phyloP scores from a whole-genome alignment of 2,113 vertebrate genomes.

The Bettongia penicillata region DNA sequence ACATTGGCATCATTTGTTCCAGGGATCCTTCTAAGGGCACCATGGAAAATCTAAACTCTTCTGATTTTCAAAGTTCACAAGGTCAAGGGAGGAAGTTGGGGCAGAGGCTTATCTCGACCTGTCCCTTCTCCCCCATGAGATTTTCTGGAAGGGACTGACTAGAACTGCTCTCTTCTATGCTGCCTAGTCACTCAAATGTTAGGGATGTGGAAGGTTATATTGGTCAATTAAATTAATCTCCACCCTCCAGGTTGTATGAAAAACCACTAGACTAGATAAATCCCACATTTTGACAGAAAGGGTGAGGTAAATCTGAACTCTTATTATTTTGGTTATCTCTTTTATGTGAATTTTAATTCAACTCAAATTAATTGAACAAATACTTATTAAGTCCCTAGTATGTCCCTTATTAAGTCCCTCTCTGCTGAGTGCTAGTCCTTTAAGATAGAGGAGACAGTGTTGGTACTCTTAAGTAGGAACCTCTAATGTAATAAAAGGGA shows the following conservation, averaged over 20 bases:
- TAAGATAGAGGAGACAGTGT: neutral
- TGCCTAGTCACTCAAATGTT: neutral
- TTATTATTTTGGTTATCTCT: neutral
- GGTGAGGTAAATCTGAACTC: neutral
- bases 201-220: neutral
- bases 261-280: neutral
- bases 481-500: fast-evolving
- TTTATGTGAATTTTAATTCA: neutral
- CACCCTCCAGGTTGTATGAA: neutral
- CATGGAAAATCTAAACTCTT: neutral
- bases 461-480: neutral
- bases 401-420: neutral
- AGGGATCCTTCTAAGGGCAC: neutral
- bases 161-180: neutral
- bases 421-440: neutral
- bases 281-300: neutral
- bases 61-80: neutral
- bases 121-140: neutral
- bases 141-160: neutral
- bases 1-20: neutral
- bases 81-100: too few species aligned
- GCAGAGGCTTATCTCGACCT: neutral
- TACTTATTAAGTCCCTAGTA: neutral
- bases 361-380: neutral
- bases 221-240: neutral